These are phyloP conservation scores for Ectropis grisescens DNA, from an alignment of 1,140 invertebrate genomes.

Conservation along the genomic window DNA sequence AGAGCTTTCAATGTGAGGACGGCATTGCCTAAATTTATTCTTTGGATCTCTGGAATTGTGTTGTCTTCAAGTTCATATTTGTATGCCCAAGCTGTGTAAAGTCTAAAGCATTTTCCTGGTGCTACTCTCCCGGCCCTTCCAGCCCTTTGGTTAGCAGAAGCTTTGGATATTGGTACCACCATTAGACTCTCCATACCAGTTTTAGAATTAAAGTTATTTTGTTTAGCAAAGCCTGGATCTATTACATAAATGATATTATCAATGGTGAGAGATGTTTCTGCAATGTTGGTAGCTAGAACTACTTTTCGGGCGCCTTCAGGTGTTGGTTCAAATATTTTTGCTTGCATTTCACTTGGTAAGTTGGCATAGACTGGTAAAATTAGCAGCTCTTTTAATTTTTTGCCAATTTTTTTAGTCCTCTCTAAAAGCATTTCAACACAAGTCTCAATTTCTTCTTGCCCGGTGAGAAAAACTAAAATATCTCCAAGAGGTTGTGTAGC, in stretches of 20 bases:
- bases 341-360: constrained; percentile 98
- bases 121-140: constrained; percentile 93
- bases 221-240: constrained; percentile 99
- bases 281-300: constrained; percentile 98
- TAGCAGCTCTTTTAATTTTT: constrained; percentile 93
- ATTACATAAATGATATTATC: constrained; percentile 99
- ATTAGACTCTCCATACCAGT: constrained; percentile 99
- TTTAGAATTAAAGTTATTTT: constrained; percentile 98
- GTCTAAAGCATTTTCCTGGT: constrained; percentile 96
- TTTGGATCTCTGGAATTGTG: constrained; percentile 97
- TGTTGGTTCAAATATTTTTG: constrained; percentile 97
- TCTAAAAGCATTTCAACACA: constrained; percentile 95
- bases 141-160: constrained; percentile 94
- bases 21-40: constrained; percentile 98
- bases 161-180: constrained; percentile 98
- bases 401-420: constrained; percentile 89
- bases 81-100: constrained; percentile 98
- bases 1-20: constrained; percentile 97
- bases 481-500: constrained; percentile 96
- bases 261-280: constrained; percentile 98
- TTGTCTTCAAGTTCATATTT: constrained; percentile 98
- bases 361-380: constrained; percentile 98
- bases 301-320: constrained; percentile 96
- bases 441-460: constrained; percentile 96
- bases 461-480: constrained; percentile 97